Evolutionary conservation across 2,888 invertebrate species (phyloP).

Genomic region (Folsomia candida): DNA sequence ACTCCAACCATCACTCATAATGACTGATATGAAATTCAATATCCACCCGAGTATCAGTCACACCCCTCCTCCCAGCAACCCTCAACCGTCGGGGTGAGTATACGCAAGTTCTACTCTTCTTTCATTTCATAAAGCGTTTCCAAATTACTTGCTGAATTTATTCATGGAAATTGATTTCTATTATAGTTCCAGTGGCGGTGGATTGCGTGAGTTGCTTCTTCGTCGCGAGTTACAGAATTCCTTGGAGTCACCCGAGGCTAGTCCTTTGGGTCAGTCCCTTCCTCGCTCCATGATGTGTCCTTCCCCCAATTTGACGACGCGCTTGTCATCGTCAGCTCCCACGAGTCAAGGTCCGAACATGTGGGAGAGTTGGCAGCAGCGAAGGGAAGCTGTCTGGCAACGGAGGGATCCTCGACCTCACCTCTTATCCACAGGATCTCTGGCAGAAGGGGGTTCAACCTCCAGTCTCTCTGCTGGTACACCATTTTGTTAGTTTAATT

Average conservation of each 20-base stretch:
- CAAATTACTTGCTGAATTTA: too few species aligned
- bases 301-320: conserved; percentile 56
- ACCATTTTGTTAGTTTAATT: not conserved
- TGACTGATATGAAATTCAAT: conserved; percentile 27
- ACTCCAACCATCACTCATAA: conserved; percentile 38
- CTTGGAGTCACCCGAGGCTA: conserved; percentile 54
- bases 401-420: conserved; percentile 82
- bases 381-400: conserved; percentile 74
- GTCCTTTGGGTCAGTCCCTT: conserved; percentile 54
- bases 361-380: conserved; percentile 50
- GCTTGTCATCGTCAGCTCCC: conserved; percentile 82
- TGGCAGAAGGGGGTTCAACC: conserved; percentile 65
- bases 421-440: conserved; percentile 76
- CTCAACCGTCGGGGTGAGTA: conserved; percentile 37
- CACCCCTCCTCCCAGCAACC: conserved; percentile 20
- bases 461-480: conserved; percentile 49
- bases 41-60: conserved; percentile 6
- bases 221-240: conserved; percentile 51
- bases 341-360: conserved; percentile 69
- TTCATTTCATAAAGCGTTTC: too few species aligned
- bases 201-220: conserved; percentile 46
- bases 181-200: conserved; percentile 38
- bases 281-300: conserved; percentile 55
- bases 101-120: too few species aligned
- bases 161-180: too few species aligned